Conservation (phyloP, 1,140 invertebrate genomes). For the Caenorhabditis tropicalis region DNA sequence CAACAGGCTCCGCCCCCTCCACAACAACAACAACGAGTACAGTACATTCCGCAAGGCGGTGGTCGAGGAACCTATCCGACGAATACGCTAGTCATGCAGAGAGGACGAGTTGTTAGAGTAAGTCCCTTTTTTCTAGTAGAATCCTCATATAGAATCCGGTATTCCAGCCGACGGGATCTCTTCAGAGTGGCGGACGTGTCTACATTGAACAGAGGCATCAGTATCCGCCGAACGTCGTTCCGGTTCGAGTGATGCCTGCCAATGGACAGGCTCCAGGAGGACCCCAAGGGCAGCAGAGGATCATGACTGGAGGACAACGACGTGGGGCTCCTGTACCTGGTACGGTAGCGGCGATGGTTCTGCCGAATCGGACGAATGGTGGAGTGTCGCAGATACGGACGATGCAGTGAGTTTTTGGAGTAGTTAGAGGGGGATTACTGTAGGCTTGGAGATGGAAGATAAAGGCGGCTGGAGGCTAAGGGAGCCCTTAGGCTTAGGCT, state of each 20-base stretch:
- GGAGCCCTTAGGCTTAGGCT: no score
- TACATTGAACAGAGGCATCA: background rate
- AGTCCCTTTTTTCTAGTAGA: no score
- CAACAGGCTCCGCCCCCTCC: background rate
- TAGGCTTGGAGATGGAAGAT: no score
- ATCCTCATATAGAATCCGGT: no score
- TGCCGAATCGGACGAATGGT: background rate
- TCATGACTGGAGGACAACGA: background rate
- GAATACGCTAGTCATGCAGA: no score
- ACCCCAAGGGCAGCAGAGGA: no score
- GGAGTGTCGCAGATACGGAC: background rate
- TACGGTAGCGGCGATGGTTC: constrained; percentile 1
- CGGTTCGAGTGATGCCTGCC: background rate
- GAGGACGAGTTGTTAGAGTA: no score
- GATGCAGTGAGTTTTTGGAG: background rate
- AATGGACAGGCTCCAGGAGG: background rate
- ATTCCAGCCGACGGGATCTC: background rate
- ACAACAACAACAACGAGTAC: background rate
- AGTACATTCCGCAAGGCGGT: background rate
- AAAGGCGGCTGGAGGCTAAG: no score
- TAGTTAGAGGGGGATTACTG: background rate
- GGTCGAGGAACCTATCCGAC: background rate
- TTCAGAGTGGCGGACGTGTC: background rate
- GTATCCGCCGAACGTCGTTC: background rate
- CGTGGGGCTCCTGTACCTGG: background rate